Percentiles rank a stretch among this genome's conserved stretches.
These are phyloP conservation scores for Rallus crepitans DNA, from an alignment of 2,797 vertebrate genomes.

Conservation along the genomic window DNA sequence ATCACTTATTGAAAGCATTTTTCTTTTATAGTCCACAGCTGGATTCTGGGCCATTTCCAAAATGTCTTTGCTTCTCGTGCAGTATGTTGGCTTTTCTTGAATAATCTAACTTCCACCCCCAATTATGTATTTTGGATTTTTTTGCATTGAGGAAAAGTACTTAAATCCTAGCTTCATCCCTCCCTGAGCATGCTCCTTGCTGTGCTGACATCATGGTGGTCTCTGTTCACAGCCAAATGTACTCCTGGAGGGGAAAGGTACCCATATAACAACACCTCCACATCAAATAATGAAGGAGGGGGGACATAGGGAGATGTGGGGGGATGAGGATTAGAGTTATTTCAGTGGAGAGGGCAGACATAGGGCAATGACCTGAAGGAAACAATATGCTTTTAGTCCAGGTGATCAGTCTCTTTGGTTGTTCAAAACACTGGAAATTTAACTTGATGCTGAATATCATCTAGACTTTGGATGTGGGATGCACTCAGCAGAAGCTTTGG, in stretches of 20 bases:
- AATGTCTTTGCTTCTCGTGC: not conserved
- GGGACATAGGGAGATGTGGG: accelerated
- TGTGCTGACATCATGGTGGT: not conserved
- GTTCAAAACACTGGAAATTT: not conserved
- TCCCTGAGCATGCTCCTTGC: not conserved
- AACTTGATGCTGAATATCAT: not conserved
- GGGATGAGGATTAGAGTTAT: not conserved
- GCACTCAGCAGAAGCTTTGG: not conserved
- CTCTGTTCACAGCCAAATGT: not conserved
- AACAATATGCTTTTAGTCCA: not conserved
- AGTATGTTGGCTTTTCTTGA: not conserved
- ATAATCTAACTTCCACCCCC: not conserved
- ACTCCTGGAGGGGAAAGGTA: not conserved
- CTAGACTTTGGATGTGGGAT: not conserved
- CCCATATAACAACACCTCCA: not conserved
- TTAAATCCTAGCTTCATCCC: not conserved
- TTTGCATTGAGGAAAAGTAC: not conserved
- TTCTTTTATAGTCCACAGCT: not conserved
- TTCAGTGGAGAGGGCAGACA: not conserved
- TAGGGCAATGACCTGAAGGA: not conserved
- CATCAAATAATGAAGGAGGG: not conserved
- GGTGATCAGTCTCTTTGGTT: not conserved
- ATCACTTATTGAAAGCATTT: not conserved
- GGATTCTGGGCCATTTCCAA: slow-evolving; percentile 42
- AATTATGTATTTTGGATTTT: not conserved